Evolutionary conservation across 2,113 vertebrate genomes (phyloP), one percentile per base, ranked within the genome.

Genomic region (Danio rerio): DNA sequence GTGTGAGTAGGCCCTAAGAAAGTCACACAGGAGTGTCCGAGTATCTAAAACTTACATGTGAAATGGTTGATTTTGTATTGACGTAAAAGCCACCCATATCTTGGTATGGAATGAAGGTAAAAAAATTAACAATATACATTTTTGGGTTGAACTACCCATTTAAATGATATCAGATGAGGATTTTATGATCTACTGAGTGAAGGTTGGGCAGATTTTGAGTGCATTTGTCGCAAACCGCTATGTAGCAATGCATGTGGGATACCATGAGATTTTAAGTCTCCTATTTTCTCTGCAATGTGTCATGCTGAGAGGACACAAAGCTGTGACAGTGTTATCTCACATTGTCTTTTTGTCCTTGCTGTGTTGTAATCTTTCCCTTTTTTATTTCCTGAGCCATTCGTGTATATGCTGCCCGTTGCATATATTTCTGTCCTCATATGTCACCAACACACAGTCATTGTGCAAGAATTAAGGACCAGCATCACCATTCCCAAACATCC

Each of bases 321-420:
- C 20, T 71, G 69, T 31, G 69, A 50, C 45, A 8, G 42, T 53
- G 81, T 72, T 84, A 77, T 77, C 85, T 85, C 75, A 65, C 81
- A 40, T 61, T 63, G 21, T 61, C 83, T 86, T 83, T 81, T 81
- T 84, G 61, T 83, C 58, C 68, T 84, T 83, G 66, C n/a, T 70
- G 13, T 61, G 50, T 65, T 65, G 21, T 70, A 62, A 50, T 43
- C 31, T 43, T 50, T 63, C 71, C 63, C 75, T 75, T 81, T 42
- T 45, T 20, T 40, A 56, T 10, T 61, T 59, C 18, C n/a, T 66
- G 49, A 74, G 31, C 49, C 45, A 68, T 68, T 69, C 59, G 40
- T 71, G 61, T 65, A 76, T 47, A 62, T 21, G n/a, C 18, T 45
- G 43, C 9, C 56, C 18, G 13, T 31, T 49, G 58, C 58, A 77